Evolutionary conservation across 2,113 vertebrate genomes (phyloP).

Genomic region (Hyla sarda): DNA sequence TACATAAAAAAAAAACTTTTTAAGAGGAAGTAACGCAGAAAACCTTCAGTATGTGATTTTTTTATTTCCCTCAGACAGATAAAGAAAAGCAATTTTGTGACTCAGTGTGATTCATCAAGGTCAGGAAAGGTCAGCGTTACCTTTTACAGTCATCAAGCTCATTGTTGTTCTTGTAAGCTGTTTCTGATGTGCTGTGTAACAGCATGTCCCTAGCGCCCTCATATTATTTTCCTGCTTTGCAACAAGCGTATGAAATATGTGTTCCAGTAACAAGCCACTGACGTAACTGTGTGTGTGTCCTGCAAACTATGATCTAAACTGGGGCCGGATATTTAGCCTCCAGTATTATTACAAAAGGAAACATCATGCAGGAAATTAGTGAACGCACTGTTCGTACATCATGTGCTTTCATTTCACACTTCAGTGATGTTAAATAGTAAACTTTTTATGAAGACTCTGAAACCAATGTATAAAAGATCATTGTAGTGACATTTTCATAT

Average conservation of each 20-base stretch:
- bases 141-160: slow-evolving; percentile 16
- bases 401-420: slow-evolving; percentile 1
- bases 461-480: no score
- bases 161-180: slow-evolving; percentile 1
- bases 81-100: neutral
- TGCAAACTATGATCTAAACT: neutral
- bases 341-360: slow-evolving; percentile 13
- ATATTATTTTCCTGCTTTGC: neutral
- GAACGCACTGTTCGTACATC: slow-evolving; percentile 3
- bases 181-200: neutral
- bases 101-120: slow-evolving; percentile 5
- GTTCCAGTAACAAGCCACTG: slow-evolving; percentile 15
- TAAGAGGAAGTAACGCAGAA: neutral
- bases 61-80: slow-evolving; percentile 9
- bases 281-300: slow-evolving; percentile 8
- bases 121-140: slow-evolving; percentile 22
- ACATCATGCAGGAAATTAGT: slow-evolving; percentile 23
- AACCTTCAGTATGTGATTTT: neutral
- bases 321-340: neutral
- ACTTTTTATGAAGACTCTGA: no score
- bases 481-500: no score
- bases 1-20: neutral
- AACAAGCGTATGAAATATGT: neutral
- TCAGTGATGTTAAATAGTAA: no score
- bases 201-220: neutral